phyloP scores from a whole-genome alignment of 2,888 invertebrate genomes.

The Aethes cnicana region DNA sequence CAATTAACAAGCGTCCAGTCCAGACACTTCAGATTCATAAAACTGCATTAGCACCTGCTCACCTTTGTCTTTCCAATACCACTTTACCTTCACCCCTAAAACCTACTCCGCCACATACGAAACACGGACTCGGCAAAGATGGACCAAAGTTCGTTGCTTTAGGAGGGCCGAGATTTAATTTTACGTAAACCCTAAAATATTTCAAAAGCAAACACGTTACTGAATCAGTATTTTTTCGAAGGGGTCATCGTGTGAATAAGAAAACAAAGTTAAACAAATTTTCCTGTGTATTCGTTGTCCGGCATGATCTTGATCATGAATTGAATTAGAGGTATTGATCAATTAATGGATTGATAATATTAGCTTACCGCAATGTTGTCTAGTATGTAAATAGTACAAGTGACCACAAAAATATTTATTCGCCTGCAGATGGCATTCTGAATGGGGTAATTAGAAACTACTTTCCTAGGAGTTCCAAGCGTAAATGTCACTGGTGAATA shows the following conservation, averaged over 20 bases:
- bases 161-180: conserved; percentile 9
- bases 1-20: conserved; percentile 19
- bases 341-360: conserved; percentile 4
- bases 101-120: background rate
- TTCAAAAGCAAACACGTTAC: conserved; percentile 17
- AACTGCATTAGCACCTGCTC: conserved; percentile 27
- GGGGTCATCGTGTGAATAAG: conserved; percentile 24
- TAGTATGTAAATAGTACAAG: background rate
- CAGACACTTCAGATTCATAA: conserved; percentile 23
- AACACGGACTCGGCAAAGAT: background rate
- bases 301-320: background rate
- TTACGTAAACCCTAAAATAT: conserved; percentile 17
- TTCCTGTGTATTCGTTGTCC: background rate
- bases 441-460: too few species aligned
- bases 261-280: conserved; percentile 18
- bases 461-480: too few species aligned
- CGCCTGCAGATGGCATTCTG: too few species aligned
- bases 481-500: too few species aligned
- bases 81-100: background rate
- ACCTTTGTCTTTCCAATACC: conserved; percentile 15
- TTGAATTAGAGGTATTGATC: background rate
- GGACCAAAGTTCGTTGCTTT: conserved; percentile 16
- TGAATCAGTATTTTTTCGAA: conserved; percentile 10
- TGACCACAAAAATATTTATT: conserved; percentile 2
- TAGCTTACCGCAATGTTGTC: background rate